Evolutionary conservation across 2,113 vertebrate species (phyloP), one percentile per base, ranked within the genome.

Genomic region (Amblyopsis rosae): DNA sequence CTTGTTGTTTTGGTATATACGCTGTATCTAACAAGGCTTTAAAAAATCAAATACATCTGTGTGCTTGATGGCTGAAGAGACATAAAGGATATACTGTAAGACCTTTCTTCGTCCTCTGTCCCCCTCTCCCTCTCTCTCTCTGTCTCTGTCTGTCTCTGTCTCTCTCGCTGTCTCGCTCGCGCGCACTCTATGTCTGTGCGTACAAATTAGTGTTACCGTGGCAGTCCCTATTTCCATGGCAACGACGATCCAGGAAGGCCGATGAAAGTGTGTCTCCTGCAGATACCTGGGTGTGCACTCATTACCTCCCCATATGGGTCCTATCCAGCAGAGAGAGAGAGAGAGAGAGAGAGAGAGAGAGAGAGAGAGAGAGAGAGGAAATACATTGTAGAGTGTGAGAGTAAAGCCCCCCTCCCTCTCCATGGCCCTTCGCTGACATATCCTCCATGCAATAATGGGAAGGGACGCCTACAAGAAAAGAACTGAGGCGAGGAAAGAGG

Each of bases 251-350:
- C 81, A 81, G 80, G 73, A 67, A 81, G 83, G 83, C 76, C 84
- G 88, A 79, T 90, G 86, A 91, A 90, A 90, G 89, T 49, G 17
- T 55, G 80, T 87, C 87, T 90, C 92, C 86, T 84, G 88, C 87
- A 84, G 88, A 88, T 80, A 79, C 45, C 62, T 62, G 68, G 80
- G 84, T 81, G 77, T 59, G 84, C 82, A 81, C 86, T 91, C 90
- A 92, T 92, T 93, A 93, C 87, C 60, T 82, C 91, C 70, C 89
- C 69, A 79, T 85, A 82, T 90, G 91, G 77, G 87, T 84, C 84
- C 85, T 82, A n/a, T 80, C 85, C 80, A 87, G 81, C 89, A 83
- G 85, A 47, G 80, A 72, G 64, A 49, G 8, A 49, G 55, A 48
- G 8, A 51, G 49, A 71, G 62, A 69, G 57, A 65, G 69, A 65